Evolutionary conservation across 1,140 invertebrate species (phyloP).

Genomic region (Drosophila lacertosa): DNA sequence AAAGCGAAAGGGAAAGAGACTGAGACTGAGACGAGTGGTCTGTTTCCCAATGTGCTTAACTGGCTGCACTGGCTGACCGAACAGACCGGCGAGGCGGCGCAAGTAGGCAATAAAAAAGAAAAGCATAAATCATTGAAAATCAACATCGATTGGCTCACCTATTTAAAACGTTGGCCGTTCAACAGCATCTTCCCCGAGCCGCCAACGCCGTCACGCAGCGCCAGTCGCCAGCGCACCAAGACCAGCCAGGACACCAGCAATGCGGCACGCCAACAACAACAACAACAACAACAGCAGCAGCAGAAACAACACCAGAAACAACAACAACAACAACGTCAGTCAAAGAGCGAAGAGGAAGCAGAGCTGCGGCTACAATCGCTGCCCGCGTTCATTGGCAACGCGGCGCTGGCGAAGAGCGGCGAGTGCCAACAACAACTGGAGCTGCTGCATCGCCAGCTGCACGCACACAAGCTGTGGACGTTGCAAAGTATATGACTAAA

Average conservation of each 20-base stretch:
- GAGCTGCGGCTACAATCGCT: slow-evolving; percentile 86
- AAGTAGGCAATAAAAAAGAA: slow-evolving; percentile 23
- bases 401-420: slow-evolving; percentile 86
- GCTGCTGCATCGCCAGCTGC: slow-evolving; percentile 87
- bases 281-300: no score
- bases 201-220: slow-evolving; percentile 9
- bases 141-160: slow-evolving; percentile 48
- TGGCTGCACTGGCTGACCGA: slow-evolving; percentile 78
- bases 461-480: slow-evolving; percentile 88
- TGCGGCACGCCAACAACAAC: slow-evolving; percentile 50
- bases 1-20: background rate
- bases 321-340: slow-evolving; percentile 16
- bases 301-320: slow-evolving; percentile 76
- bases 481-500: slow-evolving; percentile 88
- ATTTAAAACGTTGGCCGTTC: slow-evolving; percentile 72
- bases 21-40: slow-evolving; percentile 20
- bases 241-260: slow-evolving; percentile 64
- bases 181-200: slow-evolving; percentile 64
- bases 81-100: background rate
- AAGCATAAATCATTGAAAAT: slow-evolving; percentile 1
- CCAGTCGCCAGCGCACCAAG: slow-evolving; percentile 16
- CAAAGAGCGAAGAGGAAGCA: slow-evolving; percentile 84
- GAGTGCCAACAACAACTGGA: slow-evolving; percentile 88
- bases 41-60: slow-evolving; percentile 74
- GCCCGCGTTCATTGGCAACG: slow-evolving; percentile 88